phyloP scores from a whole-genome alignment of 2,113 vertebrate species.

The Athene noctua region DNA sequence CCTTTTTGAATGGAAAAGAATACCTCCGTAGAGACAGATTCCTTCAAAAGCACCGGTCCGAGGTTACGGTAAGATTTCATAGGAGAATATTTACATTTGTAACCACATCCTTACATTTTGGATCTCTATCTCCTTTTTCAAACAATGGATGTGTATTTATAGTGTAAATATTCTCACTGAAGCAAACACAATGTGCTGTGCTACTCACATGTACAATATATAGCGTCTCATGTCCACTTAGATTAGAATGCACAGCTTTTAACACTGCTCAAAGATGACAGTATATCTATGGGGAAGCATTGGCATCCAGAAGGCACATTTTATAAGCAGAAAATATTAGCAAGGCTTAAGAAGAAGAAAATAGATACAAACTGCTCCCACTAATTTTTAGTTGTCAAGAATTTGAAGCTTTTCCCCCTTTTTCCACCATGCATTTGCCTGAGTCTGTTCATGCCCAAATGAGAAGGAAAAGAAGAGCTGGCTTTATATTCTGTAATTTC shows the following conservation, averaged over 20 bases:
- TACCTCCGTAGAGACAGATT: neutral
- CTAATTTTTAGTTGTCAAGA: neutral
- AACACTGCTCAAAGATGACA: slow-evolving; percentile 85
- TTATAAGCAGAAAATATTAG: slow-evolving; percentile 65
- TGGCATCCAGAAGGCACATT: slow-evolving; percentile 86
- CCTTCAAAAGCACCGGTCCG: neutral
- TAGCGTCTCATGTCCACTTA: slow-evolving; percentile 82
- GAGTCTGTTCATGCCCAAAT: neutral
- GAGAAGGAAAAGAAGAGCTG: neutral
- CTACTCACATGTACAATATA: slow-evolving; percentile 55
- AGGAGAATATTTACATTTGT: slow-evolving; percentile 14
- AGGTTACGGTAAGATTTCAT: slow-evolving; percentile 32
- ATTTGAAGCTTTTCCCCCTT: neutral
- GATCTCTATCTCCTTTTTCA: slow-evolving; percentile 40
- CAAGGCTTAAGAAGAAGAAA: slow-evolving; percentile 35
- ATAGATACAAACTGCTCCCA: neutral
- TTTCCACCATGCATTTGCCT: neutral
- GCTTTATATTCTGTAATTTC: neutral
- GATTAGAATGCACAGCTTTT: slow-evolving; percentile 83
- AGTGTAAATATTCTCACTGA: slow-evolving; percentile 48
- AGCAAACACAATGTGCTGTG: slow-evolving; percentile 51
- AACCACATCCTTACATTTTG: slow-evolving; percentile 27
- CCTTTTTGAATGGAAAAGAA: slow-evolving; percentile 41
- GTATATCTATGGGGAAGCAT: slow-evolving; percentile 85
- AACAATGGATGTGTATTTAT: slow-evolving; percentile 53